Evolutionary conservation across 2,113 vertebrate genomes (phyloP), one percentile per base, ranked within the genome.

Genomic region (Entelurus aequoreus): DNA sequence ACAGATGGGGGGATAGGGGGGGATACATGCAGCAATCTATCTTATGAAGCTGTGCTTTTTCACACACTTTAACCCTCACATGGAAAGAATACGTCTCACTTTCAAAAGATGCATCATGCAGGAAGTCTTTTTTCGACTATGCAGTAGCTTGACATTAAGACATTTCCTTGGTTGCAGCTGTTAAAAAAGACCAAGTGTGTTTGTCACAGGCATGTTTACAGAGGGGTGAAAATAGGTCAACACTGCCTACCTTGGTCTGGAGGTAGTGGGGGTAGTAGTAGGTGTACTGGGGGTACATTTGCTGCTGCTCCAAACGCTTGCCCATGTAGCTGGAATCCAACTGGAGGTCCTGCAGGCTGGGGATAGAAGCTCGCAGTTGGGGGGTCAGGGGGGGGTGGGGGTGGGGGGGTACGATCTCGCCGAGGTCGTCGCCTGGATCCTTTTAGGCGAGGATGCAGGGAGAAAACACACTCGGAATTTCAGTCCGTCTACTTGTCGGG

Each of bases 251-350:
- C 95, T 97, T 98, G 88, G 93, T 95, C 91, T 97, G 95, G 87
- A 95, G 93, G 90, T 95, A 96, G 88, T 96, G 95, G 87, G 95
- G 95, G 83, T 96, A 97, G 91, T 95, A 97, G 92, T 95, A 98
- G 87, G 94, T 95, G 93, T 95, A 97, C 93, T 97, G 94, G 84
- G 95, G 95, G 94, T 94, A 97, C 95, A 98, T 98, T 95, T 92
- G 95, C 84, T 95, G 94, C 93, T 96, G 95, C 83, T 96, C 95
- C 94, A 98, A 90, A 90, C 93, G 93, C 93, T 98, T 98, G 93
- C 95, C 95, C 95, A 98, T 98, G 94, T 95, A 98, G 95, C 92
- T 96, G 92, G 93, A 96, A 93, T 95, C 93, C 87, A 75, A 73
- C 14, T 71, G 72, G 79, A 87, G 80, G 74, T 85, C 68, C 78